Evolutionary conservation across 2,113 vertebrate genomes (phyloP), one percentile per base, ranked within the genome.

Genomic region (Oryzias celebensis): DNA sequence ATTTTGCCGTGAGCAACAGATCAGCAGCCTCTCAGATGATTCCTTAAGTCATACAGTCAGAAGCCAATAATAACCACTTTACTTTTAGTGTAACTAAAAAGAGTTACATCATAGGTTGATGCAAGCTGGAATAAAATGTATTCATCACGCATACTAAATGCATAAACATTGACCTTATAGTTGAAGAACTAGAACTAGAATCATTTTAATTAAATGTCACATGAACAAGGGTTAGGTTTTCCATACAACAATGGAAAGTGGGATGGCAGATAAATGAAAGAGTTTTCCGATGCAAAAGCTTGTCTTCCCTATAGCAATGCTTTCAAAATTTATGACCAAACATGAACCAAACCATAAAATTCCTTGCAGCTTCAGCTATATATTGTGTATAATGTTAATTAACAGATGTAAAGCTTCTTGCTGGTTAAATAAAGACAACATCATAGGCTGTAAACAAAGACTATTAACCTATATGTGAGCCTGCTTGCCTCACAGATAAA

Each of bases 11-110:
- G 15, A 52, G 48, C 58, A 26, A 43, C 64, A 67, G 58, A 64
- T 78, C 77, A 72, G 63, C 79, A 71, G 7, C 58, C 53, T 51
- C 24, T 55, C 72, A 68, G 72, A 64, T 65, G 58, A 62, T 68
- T 31, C 56, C 36, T 58, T 2, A 8, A 17, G 26, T 64, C 68
- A 65, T 36, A 49, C 20, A n/a, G 47, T 31, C 18, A 18, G 24
- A 52, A 62, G 43, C n/a, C 3, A 15, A 52, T 62, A 36, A 36
- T 3, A 36, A 36, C 7, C 10, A 36, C 36, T 36, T 36, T 36
- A 36, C 36, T 12, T 36, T 36, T 36, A 36, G 36, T 8, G 36
- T 36, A 2, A 10, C 12, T 36, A 1, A 36, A 36, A 2, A 10
- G 36, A 36, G 36, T 36, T 36, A 12, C 10, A 12, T 12, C 36